Conservation (phyloP, 1,140 invertebrate species). For the Telenomus remus region DNA sequence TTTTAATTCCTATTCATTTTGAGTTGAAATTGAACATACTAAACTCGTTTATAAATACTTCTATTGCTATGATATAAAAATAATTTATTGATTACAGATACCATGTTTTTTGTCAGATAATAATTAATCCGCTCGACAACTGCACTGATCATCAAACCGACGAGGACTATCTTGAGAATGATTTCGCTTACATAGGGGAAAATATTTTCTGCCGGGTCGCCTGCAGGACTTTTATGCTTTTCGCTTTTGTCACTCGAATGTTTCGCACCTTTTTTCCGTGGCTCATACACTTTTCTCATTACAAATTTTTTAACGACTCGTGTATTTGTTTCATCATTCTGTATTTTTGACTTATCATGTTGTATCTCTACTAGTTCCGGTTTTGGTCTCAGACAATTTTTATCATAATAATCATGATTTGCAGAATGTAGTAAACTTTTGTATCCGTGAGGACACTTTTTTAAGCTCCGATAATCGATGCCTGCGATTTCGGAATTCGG, state of each 20-base stretch:
- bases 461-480: conserved; percentile 51
- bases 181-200: conserved; percentile 34
- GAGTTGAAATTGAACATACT: too few relatives aligned
- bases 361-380: not conserved
- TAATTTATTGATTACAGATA: conserved; percentile 50
- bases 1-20: too few relatives aligned
- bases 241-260: not conserved
- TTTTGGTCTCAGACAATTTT: conserved; percentile 58
- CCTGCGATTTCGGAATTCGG: not conserved
- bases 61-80: too few relatives aligned
- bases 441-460: too few relatives aligned
- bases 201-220: conserved; percentile 4
- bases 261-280: conserved; percentile 7
- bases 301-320: conserved; percentile 7
- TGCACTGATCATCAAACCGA: conserved; percentile 37
- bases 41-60: too few relatives aligned
- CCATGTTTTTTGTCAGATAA: conserved; percentile 25
- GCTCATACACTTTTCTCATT: conserved; percentile 10
- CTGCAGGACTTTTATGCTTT: not conserved
- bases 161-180: conserved; percentile 29
- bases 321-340: not conserved
- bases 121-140: conserved; percentile 30
- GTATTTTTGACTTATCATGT: too few relatives aligned
- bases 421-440: too few relatives aligned
- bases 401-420: conserved; percentile 58